phyloP scores from a whole-genome alignment of 2,888 invertebrate genomes.

The Panorpa germanica region DNA sequence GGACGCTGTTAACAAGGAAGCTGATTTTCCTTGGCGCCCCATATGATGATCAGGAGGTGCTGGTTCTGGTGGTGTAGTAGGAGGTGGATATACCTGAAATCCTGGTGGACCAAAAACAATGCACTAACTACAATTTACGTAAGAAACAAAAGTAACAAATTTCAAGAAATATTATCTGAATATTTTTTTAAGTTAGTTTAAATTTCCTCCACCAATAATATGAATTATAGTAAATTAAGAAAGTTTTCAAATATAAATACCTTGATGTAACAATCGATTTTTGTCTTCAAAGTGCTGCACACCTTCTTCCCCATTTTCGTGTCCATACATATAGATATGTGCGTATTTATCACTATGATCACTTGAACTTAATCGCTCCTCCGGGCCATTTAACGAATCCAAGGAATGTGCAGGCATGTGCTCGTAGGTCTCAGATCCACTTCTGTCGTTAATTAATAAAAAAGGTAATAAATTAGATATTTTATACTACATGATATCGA shows the following conservation, averaged over 20 bases:
- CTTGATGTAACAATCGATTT: conserved; percentile 29
- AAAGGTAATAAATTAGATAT: too few species aligned
- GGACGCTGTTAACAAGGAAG: conserved; percentile 28
- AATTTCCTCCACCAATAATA: conserved; percentile 9
- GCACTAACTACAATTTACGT: too few species aligned
- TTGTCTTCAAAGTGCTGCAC: too few species aligned
- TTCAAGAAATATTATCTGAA: too few species aligned
- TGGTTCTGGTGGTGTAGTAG: conserved; percentile 69
- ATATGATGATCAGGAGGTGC: conserved; percentile 63
- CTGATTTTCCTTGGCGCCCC: conserved; percentile 30
- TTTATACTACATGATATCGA: too few species aligned
- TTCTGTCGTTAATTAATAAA: conserved; percentile 31
- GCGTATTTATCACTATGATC: conserved; percentile 49
- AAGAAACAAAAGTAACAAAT: too few species aligned
- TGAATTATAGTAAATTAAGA: conserved; percentile 9
- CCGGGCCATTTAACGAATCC: conserved; percentile 31
- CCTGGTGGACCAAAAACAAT: conserved; percentile 31
- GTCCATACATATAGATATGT: conserved; percentile 41
- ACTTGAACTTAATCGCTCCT: conserved; percentile 36
- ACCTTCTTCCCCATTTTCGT: conserved; percentile 31
- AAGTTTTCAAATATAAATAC: conserved; percentile 19
- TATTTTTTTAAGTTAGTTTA: too few species aligned
- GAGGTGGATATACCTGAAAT: conserved; percentile 68
- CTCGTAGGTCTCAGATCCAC: conserved; percentile 47
- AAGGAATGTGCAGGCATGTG: conserved; percentile 32